Percentiles rank a stretch among this genome's conserved stretches.
These are phyloP conservation scores for Drosophila bifasciata DNA, from an alignment of 1,140 invertebrate species.

Conservation along the genomic window DNA sequence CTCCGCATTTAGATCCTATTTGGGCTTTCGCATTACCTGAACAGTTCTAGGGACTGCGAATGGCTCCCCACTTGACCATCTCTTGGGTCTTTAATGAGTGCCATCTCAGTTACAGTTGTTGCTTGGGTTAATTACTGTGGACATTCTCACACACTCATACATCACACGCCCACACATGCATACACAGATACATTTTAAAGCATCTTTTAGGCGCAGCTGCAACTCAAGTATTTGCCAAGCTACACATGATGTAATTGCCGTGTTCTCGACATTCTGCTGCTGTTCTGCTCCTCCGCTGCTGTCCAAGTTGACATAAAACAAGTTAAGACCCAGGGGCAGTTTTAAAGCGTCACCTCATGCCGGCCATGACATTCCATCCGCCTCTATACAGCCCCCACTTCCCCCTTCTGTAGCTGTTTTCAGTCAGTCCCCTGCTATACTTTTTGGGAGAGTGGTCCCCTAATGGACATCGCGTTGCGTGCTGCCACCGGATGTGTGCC, in stretches of 20 bases:
- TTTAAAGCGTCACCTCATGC: conserved; percentile 69
- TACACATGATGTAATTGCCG: conserved; percentile 65
- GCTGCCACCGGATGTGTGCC: conserved; percentile 64
- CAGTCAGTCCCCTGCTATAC: background rate
- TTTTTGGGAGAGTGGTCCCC: conserved; percentile 33
- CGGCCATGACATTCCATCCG: conserved; percentile 12
- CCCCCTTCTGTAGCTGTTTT: conserved; percentile 31
- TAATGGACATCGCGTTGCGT: conserved; percentile 58
- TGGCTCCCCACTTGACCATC: conserved; percentile 63
- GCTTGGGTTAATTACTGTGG: conserved; percentile 57
- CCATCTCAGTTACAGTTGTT: conserved; percentile 32
- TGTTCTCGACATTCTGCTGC: conserved; percentile 44
- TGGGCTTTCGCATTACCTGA: conserved; percentile 9
- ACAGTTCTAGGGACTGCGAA: conserved; percentile 22
- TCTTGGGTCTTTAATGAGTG: conserved; percentile 46
- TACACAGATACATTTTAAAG: conserved; percentile 59
- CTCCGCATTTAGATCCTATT: conserved; percentile 1
- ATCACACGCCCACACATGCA: background rate
- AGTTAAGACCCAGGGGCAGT: conserved; percentile 67
- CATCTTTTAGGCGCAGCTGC: conserved; percentile 74
- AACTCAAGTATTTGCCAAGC: conserved; percentile 60
- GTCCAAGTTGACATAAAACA: conserved; percentile 77
- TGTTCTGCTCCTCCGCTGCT: conserved; percentile 6
- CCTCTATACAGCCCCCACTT: conserved; percentile 2
- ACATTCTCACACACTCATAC: conserved; percentile 13